Percentiles rank a stretch among this genome's conserved stretches.
phyloP scores from a whole-genome alignment of 1,140 invertebrate species.

The Anastatus disparis region DNA sequence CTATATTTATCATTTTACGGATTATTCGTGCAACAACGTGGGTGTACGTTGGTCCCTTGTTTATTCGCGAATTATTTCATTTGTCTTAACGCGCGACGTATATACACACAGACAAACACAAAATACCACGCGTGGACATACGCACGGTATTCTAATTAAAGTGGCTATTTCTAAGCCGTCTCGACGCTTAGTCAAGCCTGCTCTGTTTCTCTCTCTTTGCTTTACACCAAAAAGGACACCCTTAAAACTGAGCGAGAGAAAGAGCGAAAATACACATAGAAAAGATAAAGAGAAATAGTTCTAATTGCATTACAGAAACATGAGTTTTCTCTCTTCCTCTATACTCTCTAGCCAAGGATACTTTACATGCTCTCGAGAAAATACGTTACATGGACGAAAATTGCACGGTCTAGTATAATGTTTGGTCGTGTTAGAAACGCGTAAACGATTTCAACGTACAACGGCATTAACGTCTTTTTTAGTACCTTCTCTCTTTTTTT shows the following conservation, averaged over 20 bases:
- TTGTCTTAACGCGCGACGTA: conserved; percentile 45
- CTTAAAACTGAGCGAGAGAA: neutral
- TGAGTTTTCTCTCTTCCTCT: too few relatives aligned
- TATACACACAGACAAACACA: neutral
- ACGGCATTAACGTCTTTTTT: conserved; percentile 30
- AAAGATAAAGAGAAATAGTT: conserved; percentile 38
- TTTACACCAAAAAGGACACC: too few relatives aligned
- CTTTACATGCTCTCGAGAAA: conserved; percentile 46
- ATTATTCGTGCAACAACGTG: neutral
- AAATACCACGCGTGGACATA: neutral
- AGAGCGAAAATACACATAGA: too few relatives aligned
- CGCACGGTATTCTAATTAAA: conserved; percentile 57
- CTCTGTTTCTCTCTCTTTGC: too few relatives aligned
- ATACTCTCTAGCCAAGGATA: conserved; percentile 45
- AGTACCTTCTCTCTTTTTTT: neutral
- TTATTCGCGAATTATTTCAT: conserved; percentile 63
- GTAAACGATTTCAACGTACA: conserved; percentile 20
- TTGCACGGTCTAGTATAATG: conserved; percentile 36
- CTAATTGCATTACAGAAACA: conserved; percentile 63
- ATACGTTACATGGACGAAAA: conserved; percentile 47
- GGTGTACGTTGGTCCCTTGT: conserved; percentile 46
- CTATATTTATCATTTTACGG: neutral
- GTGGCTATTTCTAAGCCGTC: conserved; percentile 52
- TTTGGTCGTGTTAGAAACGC: too few relatives aligned
- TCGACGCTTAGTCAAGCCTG: conserved; percentile 17